These are phyloP conservation scores for Solenopsis invicta DNA, from an alignment of 1,140 invertebrate genomes.

Conservation along the genomic window DNA sequence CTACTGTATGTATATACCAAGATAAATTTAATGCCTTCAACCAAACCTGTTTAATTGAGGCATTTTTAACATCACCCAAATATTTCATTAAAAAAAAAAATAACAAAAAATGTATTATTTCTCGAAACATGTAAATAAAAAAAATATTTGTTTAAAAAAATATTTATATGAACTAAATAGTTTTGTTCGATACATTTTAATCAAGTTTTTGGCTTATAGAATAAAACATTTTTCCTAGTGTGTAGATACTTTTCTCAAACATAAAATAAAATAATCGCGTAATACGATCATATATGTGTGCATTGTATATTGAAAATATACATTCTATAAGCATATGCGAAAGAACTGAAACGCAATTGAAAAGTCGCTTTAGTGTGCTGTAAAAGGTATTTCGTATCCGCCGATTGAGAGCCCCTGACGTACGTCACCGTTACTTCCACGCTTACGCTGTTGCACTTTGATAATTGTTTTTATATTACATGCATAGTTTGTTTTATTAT, in stretches of 20 bases:
- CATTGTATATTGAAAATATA: not conserved
- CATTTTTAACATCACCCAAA: too few relatives aligned
- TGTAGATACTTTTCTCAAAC: not conserved
- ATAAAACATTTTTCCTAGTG: too few relatives aligned
- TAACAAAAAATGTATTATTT: too few relatives aligned
- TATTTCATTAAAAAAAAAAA: too few relatives aligned
- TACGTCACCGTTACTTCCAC: conserved; percentile 81
- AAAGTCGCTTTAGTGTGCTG: not conserved
- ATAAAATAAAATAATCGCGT: not conserved
- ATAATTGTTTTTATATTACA: conserved; percentile 60
- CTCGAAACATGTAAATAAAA: too few relatives aligned
- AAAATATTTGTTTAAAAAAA: too few relatives aligned
- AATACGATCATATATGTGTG: not conserved
- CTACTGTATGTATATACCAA: too few relatives aligned
- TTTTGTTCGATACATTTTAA: too few relatives aligned
- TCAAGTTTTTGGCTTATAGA: too few relatives aligned
- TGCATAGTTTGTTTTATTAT: conserved; percentile 17
- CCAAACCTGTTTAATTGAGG: too few relatives aligned
- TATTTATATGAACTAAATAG: too few relatives aligned
- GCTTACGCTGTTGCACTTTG: conserved; percentile 56
- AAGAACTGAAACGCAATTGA: not conserved
- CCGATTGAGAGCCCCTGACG: conserved; percentile 80
- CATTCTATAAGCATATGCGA: not conserved
- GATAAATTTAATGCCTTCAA: too few relatives aligned
- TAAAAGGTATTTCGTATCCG: conserved; percentile 64